Base-by-base conservation (phyloP, 2,797 vertebrate species). In the Sphaeramia orbicularis region DNA sequence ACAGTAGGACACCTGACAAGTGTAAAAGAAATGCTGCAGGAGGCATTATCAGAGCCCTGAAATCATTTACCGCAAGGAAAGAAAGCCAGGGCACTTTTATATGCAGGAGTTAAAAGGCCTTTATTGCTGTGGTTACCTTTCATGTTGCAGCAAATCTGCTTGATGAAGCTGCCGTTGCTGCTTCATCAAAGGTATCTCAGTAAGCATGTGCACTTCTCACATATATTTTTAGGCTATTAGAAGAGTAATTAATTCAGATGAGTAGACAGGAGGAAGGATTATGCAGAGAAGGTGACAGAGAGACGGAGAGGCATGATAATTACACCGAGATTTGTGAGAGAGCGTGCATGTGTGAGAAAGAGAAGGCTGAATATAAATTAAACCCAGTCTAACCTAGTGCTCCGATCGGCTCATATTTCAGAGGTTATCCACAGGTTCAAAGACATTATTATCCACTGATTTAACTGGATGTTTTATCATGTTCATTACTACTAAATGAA, bases 201-300 rank as follows among this genome's bases (percentile, higher is more conserved):
- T 19, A 35, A 38, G 30, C 4, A 1, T 1, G 1, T 27, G n/a
- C 24, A 73, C 18, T 12, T 38, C 37, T 63, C 53, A 49, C 61
- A 27, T 47, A 10, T 62, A 63, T 73, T 76, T 71, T 62, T 44
- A 76, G 60, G 10, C 49, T 38, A 27, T 70, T 44, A 64, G 49
- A 70, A 15, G 4, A 36, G 21, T 59, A 61, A 72, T 78, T 32
- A 71, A 78, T 76, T 74, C 60, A 52, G 45, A 72, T 19, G 30
- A 51, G 58, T 48, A 42, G 40, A 74, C 12, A 6, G 36, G 12
- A 24, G 30, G 51, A 47, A 52, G 54, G 45, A 68, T 86, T 74
- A 76, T 68, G 52, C 58, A 59, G 30, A 60, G 59, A 36, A 42
- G 2, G 41, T 64, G 74, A 49, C 27, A 58, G 32, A 53, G 19